These are phyloP conservation scores for Acipenser oxyrinchus DNA, from an alignment of 2,797 vertebrate species.

Conservation along the genomic window DNA sequence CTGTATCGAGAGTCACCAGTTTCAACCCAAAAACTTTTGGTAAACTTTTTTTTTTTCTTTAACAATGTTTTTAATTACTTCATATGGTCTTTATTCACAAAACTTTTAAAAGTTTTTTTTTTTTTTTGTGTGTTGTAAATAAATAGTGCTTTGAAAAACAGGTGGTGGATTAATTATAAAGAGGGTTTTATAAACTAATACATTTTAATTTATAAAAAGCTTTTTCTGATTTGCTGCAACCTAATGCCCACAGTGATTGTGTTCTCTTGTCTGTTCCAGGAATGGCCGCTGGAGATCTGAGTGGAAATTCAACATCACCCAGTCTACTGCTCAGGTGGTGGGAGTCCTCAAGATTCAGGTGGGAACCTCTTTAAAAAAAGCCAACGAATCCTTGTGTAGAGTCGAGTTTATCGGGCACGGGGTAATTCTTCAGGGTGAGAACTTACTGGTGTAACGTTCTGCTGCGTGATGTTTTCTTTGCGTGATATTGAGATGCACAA, in stretches of 20 bases:
- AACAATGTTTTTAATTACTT: neutral
- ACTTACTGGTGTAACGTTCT: no score
- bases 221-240: neutral
- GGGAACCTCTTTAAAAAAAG: neutral
- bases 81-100: no score
- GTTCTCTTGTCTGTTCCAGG: slow-evolving; percentile 45
- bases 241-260: neutral
- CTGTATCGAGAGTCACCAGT: slow-evolving; percentile 91
- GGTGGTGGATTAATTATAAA: neutral
- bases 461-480: slow-evolving; percentile 36
- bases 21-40: slow-evolving; percentile 95
- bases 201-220: neutral
- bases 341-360: slow-evolving; percentile 92
- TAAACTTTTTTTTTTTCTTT: slow-evolving; percentile 37
- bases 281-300: slow-evolving; percentile 91
- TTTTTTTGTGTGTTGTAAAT: no score
- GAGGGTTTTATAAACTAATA: neutral
- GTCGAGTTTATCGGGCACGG: slow-evolving; percentile 25
- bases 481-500: no score
- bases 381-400: no score
- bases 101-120: no score
- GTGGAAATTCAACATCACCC: slow-evolving; percentile 86
- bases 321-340: slow-evolving; percentile 69
- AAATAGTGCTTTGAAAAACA: no score
- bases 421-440: no score